Percentiles rank a stretch among this genome's conserved stretches.
Conservation (phyloP, 2,113 vertebrate genomes). For the Ammodytes marinus region DNA sequence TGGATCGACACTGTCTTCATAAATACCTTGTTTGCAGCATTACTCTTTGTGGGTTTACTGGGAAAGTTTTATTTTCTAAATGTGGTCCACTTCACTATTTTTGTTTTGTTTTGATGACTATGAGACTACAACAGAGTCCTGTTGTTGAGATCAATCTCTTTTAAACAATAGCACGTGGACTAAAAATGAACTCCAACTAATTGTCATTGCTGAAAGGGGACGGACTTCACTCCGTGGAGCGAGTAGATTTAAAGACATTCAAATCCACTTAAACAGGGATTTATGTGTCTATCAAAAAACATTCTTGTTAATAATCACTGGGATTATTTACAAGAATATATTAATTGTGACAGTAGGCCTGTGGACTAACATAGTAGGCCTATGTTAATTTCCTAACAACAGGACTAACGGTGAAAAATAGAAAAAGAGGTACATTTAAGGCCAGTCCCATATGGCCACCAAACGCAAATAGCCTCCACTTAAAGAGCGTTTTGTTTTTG, state of each 20-base stretch:
- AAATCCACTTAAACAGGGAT: constrained; percentile 12
- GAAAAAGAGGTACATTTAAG: neutral
- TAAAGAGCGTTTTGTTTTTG: constrained; percentile 55
- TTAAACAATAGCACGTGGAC: constrained; percentile 4
- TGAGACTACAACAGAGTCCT: neutral
- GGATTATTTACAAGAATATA: no score
- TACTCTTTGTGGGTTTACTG: neutral
- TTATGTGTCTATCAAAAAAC: neutral
- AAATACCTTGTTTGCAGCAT: neutral
- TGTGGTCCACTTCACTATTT: neutral
- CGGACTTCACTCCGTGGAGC: neutral
- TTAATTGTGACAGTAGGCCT: no score
- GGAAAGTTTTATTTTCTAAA: neutral
- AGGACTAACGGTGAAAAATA: neutral
- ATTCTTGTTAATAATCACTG: constrained; percentile 7
- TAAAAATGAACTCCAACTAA: constrained; percentile 39
- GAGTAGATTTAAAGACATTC: constrained; percentile 12
- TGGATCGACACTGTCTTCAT: neutral
- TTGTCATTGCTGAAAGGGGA: constrained; percentile 9
- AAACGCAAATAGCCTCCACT: constrained; percentile 30
- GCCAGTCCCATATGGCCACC: constrained; percentile 51
- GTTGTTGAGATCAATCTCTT: neutral
- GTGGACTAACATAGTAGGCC: no score
- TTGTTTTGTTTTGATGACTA: neutral
- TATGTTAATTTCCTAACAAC: neutral